Percentiles rank a stretch among this genome's conserved stretches.
phyloP scores from a whole-genome alignment of 23 tunicate species.

The Ciona savignyi region DNA sequence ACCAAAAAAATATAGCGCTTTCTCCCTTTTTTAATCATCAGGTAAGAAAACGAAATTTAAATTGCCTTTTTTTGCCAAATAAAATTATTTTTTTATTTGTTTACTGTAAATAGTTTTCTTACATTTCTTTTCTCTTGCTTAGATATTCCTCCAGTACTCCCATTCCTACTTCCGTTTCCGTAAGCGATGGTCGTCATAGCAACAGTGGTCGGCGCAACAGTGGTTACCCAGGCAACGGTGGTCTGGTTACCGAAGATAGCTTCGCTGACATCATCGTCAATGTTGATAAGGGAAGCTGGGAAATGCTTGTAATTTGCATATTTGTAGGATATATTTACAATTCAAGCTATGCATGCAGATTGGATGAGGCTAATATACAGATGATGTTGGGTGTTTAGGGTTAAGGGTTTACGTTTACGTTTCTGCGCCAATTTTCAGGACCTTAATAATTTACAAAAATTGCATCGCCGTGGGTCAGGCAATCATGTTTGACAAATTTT shows the following conservation, averaged over 20 bases:
- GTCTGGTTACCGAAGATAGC: not conserved
- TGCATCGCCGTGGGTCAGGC: no score
- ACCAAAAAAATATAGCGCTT: no score
- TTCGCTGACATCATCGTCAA: conserved; percentile 35
- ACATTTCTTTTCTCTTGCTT: conserved; percentile 10
- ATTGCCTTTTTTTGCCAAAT: no score
- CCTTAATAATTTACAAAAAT: no score
- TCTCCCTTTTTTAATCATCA: no score
- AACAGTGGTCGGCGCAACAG: conserved; percentile 30
- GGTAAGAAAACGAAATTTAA: not conserved
- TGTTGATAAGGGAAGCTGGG: conserved; percentile 55
- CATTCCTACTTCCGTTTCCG: conserved; percentile 1
- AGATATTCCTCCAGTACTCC: not conserved
- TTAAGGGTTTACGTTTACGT: no score
- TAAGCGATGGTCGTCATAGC: conserved; percentile 11
- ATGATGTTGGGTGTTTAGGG: no score
- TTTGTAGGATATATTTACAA: not conserved
- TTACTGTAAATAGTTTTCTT: not conserved
- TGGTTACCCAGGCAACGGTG: conserved; percentile 16
- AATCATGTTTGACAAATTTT: no score
- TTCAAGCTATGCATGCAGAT: not conserved
- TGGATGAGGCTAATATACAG: no score
- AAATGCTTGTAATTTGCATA: not conserved
- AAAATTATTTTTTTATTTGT: no score
- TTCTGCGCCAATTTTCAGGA: no score